These are phyloP conservation scores for Notocelia uddmanniana DNA, from an alignment of 2,888 invertebrate species.

Conservation along the genomic window DNA sequence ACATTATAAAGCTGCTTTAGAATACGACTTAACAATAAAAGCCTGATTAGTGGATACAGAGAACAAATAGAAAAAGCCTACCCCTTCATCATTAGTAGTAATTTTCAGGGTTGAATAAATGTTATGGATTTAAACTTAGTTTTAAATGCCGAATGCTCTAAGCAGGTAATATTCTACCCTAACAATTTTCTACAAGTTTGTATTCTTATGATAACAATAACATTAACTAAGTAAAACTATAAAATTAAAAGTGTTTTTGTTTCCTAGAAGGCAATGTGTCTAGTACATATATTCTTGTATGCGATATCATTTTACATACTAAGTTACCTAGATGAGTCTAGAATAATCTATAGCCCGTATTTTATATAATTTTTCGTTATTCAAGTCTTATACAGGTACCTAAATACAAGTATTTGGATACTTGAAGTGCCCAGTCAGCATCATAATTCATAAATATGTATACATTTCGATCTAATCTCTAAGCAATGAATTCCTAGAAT, in stretches of 20 bases:
- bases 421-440: not conserved
- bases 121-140: not conserved
- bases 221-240: not conserved
- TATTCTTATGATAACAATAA: not conserved
- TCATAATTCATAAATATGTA: too few relatives aligned
- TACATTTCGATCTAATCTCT: too few relatives aligned
- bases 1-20: not conserved
- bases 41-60: too few relatives aligned
- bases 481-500: too few relatives aligned
- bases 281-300: not conserved
- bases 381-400: not conserved
- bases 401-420: not conserved
- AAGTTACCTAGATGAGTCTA: not conserved
- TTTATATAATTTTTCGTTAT: not conserved
- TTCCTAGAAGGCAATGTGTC: not conserved
- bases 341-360: not conserved
- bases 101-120: too few relatives aligned
- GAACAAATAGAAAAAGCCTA: too few relatives aligned
- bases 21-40: not conserved
- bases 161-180: too few relatives aligned
- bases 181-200: not conserved
- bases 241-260: not conserved
- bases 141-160: not conserved
- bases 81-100: too few relatives aligned
- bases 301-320: not conserved